These are phyloP conservation scores for Entosphenus tridentatus DNA, from an alignment of 2,113 vertebrate species.

Conservation along the genomic window DNA sequence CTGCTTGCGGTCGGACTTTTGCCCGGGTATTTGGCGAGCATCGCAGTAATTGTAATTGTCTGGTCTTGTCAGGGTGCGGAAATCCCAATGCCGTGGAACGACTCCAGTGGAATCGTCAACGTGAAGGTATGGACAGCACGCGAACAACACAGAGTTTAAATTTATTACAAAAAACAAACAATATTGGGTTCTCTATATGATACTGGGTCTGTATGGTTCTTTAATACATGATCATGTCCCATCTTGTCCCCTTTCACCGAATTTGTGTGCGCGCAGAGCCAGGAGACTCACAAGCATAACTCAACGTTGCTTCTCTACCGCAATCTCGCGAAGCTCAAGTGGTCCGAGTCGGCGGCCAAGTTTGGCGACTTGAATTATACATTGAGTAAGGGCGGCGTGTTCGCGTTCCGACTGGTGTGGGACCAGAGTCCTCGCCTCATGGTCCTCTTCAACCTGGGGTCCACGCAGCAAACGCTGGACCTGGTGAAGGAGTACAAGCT, in stretches of 20 bases:
- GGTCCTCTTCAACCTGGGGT: background rate
- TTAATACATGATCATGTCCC: background rate
- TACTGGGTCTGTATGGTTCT: background rate
- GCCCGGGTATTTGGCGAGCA: background rate
- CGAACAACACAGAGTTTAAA: background rate
- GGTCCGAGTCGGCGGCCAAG: constrained; percentile 3
- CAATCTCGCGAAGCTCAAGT: constrained; percentile 1
- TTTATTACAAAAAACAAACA: background rate
- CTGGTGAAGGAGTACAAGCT: background rate
- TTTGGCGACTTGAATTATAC: background rate
- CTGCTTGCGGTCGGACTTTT: background rate
- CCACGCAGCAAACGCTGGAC: background rate
- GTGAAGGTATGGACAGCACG: background rate
- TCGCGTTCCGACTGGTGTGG: background rate
- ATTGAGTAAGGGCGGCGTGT: no score
- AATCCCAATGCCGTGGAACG: background rate
- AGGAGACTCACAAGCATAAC: background rate
- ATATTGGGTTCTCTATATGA: background rate
- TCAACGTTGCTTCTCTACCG: background rate
- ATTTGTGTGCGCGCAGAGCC: background rate
- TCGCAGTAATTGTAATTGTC: background rate
- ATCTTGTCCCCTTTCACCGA: background rate
- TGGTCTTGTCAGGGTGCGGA: background rate
- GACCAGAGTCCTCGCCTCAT: constrained; percentile 1
- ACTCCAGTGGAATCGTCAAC: background rate